Evolutionary conservation across 2,113 vertebrate species (phyloP).

Genomic region (Acanthisitta chloris): DNA sequence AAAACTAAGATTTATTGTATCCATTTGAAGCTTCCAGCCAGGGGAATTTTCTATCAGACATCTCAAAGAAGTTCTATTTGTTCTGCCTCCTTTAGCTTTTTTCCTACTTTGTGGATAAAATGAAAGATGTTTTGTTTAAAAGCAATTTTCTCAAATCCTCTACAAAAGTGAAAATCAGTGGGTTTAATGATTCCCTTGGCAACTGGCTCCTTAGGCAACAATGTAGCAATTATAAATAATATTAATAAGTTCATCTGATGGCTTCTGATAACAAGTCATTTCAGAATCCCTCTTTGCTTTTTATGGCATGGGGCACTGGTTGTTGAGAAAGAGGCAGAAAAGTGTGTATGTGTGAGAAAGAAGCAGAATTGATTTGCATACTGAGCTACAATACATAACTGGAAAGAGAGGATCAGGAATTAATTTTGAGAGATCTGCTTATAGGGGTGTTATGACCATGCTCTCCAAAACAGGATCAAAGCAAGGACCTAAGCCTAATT

Average conservation of each 20-base stretch:
- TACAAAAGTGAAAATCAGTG: constrained; percentile 40
- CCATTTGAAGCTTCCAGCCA: constrained; percentile 45
- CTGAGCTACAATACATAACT: background rate
- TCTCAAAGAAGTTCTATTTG: constrained; percentile 70
- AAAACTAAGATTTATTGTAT: constrained; percentile 67
- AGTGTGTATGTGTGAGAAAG: background rate
- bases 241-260: constrained; percentile 54
- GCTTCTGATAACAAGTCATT: constrained; percentile 28
- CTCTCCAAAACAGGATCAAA: background rate
- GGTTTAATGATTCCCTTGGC: constrained; percentile 62
- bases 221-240: constrained; percentile 69
- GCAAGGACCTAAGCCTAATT: background rate
- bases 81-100: constrained; percentile 72
- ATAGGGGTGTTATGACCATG: background rate
- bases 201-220: constrained; percentile 44
- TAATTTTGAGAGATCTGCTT: background rate
- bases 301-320: background rate
- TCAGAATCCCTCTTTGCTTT: background rate
- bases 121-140: constrained; percentile 60
- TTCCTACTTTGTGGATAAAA: constrained; percentile 64
- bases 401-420: background rate
- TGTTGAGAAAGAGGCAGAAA: background rate
- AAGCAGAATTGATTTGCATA: background rate
- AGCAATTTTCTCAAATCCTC: constrained; percentile 69
- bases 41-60: constrained; percentile 65